Evolutionary conservation across 2,797 vertebrate genomes (phyloP), one percentile per base, ranked within the genome.

Genomic region (Corythornis leucogaster): DNA sequence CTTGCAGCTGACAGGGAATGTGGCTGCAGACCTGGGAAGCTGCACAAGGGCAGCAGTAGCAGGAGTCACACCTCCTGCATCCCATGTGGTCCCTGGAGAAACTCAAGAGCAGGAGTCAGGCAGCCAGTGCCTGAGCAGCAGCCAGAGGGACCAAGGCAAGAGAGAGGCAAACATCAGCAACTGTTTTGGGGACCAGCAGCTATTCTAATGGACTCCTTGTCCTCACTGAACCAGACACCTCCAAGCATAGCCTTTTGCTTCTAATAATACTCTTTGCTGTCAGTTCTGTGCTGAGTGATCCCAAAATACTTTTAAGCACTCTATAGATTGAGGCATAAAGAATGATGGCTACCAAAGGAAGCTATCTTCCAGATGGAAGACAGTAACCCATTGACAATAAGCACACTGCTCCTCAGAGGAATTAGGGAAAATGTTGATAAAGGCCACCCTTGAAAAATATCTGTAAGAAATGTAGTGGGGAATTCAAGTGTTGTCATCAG

Each of bases 201-300:
- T 33, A 30, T 59, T 63, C 71, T 33, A 59, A 88, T 3, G 2
- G 57, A 64, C 45, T 51, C 42, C 57, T 74, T 33, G 61, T 74
- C 68, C 45, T 91, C 75, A 74, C 38, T 2, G 4, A 82, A 71
- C n/a, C 50, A 67, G 35, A 64, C 16, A 74, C 8, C 4, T 8
- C 64, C 63, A 80, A 83, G 78, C 70, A 57, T 11, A 84, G 67
- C 64, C 54, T 80, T 71, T 35, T 40, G 46, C 42, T 69, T 68
- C 89, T 90, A 92, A 93, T 93, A 94, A 81, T 79, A 95, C 11
- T 79, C 80, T 12, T 20, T 5, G 5, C 51, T 78, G 31, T 73
- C 77, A 78, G 25, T 53, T 91, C 55, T 53, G 33, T 13, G 63
- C 69, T 84, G 42, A 86, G 87, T 8, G 1, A 85, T 85, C 80